Evolutionary conservation across 1,140 invertebrate species (phyloP), one percentile per base, ranked within the genome.

Genomic region (Caenorhabditis inopinata): DNA sequence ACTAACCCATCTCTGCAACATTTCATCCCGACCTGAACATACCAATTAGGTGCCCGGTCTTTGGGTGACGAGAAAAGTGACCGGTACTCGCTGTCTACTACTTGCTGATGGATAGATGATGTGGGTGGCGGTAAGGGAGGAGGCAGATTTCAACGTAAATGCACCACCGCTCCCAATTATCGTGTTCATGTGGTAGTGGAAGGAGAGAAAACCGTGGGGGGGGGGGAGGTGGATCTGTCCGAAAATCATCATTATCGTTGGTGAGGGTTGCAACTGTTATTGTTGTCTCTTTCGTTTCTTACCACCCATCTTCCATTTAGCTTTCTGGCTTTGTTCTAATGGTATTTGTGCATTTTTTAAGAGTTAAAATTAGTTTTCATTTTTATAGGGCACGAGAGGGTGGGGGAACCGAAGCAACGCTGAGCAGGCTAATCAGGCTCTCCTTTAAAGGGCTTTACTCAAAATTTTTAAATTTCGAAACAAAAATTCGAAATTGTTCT

Each of bases 21-120:
- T 68, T 68, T 68, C 58, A n/a, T 68, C 58, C 58, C 58, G 58
- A 68, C 58, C 58, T 68, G 58, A 68, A 68, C 58, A 68, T 68
- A 68, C 58, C 58, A 68, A 68, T 68, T 68, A 68, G 58, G 58
- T 68, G 58, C 38, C 58, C 58, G 58, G 58, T 68, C 35, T 29
- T 51, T 58, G 58, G 58, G 58, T 68, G 58, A 68, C 58, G 32
- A 68, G 58, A 68, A 68, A 68, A 68, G 58, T 68, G 58, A 68
- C 58, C 58, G 58, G 58, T 68, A 68, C 58, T 68, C 32, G 58
- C 58, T 68, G 35, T 68, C 32, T 68, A 38, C 32, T 68, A 16
- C 25, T 68, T 32, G 25, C 58, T 68, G 58, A 68, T 68, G 58
- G 58, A 68, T 68, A 68, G 32, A 38, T 68, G 32, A 68, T 68